Evolutionary conservation across 2,888 invertebrate genomes (phyloP), one percentile per base, ranked within the genome.

Genomic region (Smittia sp.): DNA sequence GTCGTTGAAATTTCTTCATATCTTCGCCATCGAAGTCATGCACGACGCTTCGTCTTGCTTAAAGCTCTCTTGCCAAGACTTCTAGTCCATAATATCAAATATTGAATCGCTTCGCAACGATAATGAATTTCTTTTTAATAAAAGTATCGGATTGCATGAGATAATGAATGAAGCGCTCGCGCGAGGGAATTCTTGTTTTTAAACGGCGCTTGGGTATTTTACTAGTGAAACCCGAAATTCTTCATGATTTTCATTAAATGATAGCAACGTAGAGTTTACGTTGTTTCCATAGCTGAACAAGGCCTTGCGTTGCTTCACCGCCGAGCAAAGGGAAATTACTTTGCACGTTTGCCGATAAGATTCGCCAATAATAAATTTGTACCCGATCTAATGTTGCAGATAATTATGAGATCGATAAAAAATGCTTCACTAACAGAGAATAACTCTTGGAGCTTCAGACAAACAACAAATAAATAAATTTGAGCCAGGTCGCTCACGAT

Each of bases 241-340:
- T 18, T 27, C 67, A 67, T 67, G 67, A 67, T 67, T 67, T 67
- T 67, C 67, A 67, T 67, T 67, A 67, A 67, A 67, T 67, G 67
- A 67, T 67, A 67, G 18, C 38, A 22, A 67, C 6, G 13, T 22
- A 18, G 20, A 39, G 67, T 41, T 39, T 32, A 6, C 32, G 32
- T 32, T 32, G 32, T 32, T 32, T 32, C 9, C 32, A 32, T 32
- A 32, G 32, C 32, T 32, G 9, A 32, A 9, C 32, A 9, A 32
- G n/a, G n/a, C n/a, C n/a, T n/a, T n/a, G n/a, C n/a, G n/a, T n/a
- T n/a, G n/a, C 9, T 9, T 32, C 32, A 32, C 9, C 32, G 3
- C 32, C 4, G 9, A 32, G 3, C 4, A 9, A 9, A 9, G 9
- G 32, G 32, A 32, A 32, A 32, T 32, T 32, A 32, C 32, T 32